Evolutionary conservation across 1,140 invertebrate genomes (phyloP), one percentile per base, ranked within the genome.

Genomic region (Pissodes strobi): DNA sequence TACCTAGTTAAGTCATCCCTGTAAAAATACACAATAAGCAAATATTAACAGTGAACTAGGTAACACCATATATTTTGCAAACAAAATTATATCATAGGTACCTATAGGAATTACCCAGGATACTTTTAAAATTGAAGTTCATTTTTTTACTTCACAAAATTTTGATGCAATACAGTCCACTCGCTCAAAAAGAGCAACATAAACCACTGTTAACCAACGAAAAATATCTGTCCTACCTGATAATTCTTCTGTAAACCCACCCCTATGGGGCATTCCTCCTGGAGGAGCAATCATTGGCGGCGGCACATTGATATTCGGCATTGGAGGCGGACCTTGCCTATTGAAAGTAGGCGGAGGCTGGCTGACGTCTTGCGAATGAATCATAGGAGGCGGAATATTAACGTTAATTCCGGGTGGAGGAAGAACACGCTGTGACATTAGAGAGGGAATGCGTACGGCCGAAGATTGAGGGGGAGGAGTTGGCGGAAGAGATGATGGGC

Each of bases 341-440:
- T 70, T 52, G 48, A 73, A 74, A 51, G 57, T 68, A 6, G 73
- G 72, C n/a, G 71, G 74, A 4, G 68, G 71, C 49, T 19, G 77
- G 56, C 8, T 68, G 59, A 49, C 58, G 55, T 41, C 76, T 69
- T 39, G 74, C 73, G 15, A 73, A 68, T 12, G 75, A 77, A 72
- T 22, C 67, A 52, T 5, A 70, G 67, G 77, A 3, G 78, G 72
- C 43, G 68, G 74, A 45, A 82, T 41, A 78, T 82, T 68, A 15
- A 77, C 78, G 37, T 76, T 78, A 4, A 82, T 80, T 1, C 81
- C 80, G 2, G 81, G 72, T 19, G 81, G 81, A 0, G 81, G 78
- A n/a, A 72, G 72, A 63, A 78, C 66, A 1, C 75, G 74, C 57
- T 78, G 76, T 1, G 74, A 74, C 75, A 78, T 77, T 34, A 78